Conservation (phyloP, 2,797 vertebrate species). For the Echeneis naucrates region DNA sequence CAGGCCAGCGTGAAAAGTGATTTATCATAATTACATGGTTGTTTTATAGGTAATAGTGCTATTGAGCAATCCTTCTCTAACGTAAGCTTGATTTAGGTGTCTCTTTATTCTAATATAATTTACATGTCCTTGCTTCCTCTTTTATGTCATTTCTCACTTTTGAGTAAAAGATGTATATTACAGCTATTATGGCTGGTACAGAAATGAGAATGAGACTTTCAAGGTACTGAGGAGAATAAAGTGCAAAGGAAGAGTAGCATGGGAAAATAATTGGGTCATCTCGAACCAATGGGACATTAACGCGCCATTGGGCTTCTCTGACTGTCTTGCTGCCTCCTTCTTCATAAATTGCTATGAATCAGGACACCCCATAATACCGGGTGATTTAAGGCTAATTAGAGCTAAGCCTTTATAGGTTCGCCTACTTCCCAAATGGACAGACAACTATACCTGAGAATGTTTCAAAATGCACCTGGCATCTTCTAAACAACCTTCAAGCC, state of each 20-base stretch:
- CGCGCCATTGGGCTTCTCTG: constrained; percentile 73
- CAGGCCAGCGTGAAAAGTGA: constrained; percentile 16
- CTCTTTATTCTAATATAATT: constrained; percentile 55
- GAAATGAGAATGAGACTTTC: constrained; percentile 69
- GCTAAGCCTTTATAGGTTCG: constrained; percentile 58
- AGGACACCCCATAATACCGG: constrained; percentile 71
- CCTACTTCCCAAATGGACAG: constrained; percentile 54
- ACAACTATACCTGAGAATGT: constrained; percentile 56
- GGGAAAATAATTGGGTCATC: constrained; percentile 83
- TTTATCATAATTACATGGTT: constrained; percentile 46
- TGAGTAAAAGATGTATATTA: constrained; percentile 50
- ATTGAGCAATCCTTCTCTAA: constrained; percentile 30
- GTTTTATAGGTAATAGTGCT: constrained; percentile 50
- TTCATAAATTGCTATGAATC: constrained; percentile 76
- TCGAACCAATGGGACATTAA: constrained; percentile 82
- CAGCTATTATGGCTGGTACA: constrained; percentile 50
- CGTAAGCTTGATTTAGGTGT: constrained; percentile 34
- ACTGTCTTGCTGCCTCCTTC: constrained; percentile 61
- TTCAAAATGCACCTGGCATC: constrained; percentile 60
- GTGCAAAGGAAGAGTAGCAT: constrained; percentile 68
- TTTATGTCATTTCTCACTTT: constrained; percentile 48
- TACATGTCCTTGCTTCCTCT: constrained; percentile 52
- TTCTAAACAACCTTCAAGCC: constrained; percentile 66
- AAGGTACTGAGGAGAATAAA: constrained; percentile 71
- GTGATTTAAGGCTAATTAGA: constrained; percentile 78